phyloP scores from a whole-genome alignment of 2,113 vertebrate species.

The Chrysochloris asiatica region DNA sequence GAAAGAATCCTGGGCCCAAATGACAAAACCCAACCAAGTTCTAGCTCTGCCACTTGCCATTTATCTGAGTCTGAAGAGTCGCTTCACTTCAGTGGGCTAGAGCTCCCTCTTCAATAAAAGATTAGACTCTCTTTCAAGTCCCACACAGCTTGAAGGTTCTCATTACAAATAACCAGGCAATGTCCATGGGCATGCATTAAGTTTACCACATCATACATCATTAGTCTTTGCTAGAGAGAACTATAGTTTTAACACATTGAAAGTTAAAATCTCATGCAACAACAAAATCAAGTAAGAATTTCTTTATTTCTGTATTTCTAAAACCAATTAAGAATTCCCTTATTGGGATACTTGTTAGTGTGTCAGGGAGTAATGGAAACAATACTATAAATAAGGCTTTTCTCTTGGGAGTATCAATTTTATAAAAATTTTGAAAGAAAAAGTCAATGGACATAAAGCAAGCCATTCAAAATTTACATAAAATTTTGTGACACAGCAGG shows the following conservation, averaged over 20 bases:
- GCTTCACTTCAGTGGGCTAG: background rate
- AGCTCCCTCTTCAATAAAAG: background rate
- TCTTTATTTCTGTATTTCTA: background rate
- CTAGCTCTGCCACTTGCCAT: background rate
- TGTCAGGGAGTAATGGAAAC: background rate
- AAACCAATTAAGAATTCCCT: background rate
- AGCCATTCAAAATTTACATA: background rate
- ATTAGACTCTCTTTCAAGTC: background rate
- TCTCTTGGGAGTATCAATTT: background rate
- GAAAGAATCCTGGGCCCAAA: background rate
- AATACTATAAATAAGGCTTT: background rate
- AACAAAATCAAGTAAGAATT: background rate
- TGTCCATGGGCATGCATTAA: background rate
- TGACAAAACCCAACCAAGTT: background rate
- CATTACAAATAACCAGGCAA: background rate
- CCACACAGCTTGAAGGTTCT: background rate
- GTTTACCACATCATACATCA: background rate
- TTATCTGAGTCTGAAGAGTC: background rate
- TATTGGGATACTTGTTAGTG: background rate
- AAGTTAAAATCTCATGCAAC: background rate
- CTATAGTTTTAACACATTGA: background rate
- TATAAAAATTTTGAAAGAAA: slow-evolving; percentile 32
- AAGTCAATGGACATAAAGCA: background rate
- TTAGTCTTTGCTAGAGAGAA: slow-evolving; percentile 8
- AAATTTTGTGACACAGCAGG: background rate